phyloP scores from a whole-genome alignment of 2,797 vertebrate species.

The Xenops minutus region DNA sequence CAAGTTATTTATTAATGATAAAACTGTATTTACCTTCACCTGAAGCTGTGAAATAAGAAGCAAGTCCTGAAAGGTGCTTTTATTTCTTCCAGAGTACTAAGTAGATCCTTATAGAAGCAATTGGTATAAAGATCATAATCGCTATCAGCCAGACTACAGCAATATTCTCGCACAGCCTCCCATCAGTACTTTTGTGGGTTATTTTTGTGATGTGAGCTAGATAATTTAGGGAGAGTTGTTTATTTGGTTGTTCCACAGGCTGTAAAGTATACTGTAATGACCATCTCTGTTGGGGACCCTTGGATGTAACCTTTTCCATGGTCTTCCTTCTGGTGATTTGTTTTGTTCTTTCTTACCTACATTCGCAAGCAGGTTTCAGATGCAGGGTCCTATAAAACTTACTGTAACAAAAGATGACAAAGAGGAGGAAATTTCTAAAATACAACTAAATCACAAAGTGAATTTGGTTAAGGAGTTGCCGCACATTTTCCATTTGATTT shows the following conservation, averaged over 20 bases:
- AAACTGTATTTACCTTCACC: not conserved
- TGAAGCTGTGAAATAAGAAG: not conserved
- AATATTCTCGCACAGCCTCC: not conserved
- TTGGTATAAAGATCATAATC: not conserved
- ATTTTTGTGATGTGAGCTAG: not conserved
- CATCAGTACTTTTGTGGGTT: not conserved
- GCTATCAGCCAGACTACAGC: not conserved
- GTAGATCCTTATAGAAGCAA: not conserved
- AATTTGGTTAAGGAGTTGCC: not conserved
- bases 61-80: not conserved
- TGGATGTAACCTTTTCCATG: not conserved
- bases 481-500: not conserved
- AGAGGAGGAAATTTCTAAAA: not conserved
- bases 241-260: not conserved
- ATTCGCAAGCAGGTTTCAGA: not conserved
- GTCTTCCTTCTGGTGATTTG: not conserved
- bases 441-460: not conserved
- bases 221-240: not conserved
- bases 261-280: not conserved
- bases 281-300: not conserved
- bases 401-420: not conserved
- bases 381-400: not conserved
- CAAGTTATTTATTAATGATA: not conserved
- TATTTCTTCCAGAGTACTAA: not conserved
- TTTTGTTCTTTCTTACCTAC: not conserved